Percentiles rank a stretch among this genome's conserved stretches.
These are phyloP conservation scores for Metallyticus violacea DNA, from an alignment of 2,888 invertebrate genomes.

Conservation along the genomic window DNA sequence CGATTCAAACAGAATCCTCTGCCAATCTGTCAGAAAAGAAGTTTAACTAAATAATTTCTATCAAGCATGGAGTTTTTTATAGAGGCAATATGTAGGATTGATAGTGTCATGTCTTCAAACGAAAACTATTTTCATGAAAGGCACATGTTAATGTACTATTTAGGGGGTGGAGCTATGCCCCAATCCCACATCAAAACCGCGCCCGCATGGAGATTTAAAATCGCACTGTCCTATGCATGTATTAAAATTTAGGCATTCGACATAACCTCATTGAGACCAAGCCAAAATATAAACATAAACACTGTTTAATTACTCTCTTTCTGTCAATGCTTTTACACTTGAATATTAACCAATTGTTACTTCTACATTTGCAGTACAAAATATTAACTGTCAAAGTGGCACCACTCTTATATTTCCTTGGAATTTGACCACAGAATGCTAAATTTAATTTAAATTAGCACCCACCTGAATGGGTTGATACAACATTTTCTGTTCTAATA, in stretches of 20 bases:
- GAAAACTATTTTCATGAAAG: neutral
- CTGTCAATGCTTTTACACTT: neutral
- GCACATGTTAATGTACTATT: neutral
- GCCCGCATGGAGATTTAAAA: neutral
- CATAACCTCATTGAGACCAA: no score
- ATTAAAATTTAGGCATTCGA: neutral
- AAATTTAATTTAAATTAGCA: neutral
- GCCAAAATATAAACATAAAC: neutral
- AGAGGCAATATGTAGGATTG: no score
- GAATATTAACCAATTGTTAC: neutral
- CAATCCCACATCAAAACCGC: neutral
- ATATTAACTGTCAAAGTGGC: neutral
- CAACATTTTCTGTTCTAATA: conserved; percentile 32
- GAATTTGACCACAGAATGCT: neutral
- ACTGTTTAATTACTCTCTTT: neutral
- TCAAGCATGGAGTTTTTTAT: no score
- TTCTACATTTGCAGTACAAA: neutral
- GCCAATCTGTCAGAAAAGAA: no score
- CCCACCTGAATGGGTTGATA: conserved; percentile 30
- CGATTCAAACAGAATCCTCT: no score
- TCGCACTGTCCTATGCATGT: neutral
- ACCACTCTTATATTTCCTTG: neutral
- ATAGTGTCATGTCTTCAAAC: no score
- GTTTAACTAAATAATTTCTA: no score
- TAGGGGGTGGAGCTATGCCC: neutral